Evolutionary conservation across 2,888 invertebrate genomes (phyloP), one percentile per base, ranked within the genome.

Genomic region (Synanthedon tipuliformis): DNA sequence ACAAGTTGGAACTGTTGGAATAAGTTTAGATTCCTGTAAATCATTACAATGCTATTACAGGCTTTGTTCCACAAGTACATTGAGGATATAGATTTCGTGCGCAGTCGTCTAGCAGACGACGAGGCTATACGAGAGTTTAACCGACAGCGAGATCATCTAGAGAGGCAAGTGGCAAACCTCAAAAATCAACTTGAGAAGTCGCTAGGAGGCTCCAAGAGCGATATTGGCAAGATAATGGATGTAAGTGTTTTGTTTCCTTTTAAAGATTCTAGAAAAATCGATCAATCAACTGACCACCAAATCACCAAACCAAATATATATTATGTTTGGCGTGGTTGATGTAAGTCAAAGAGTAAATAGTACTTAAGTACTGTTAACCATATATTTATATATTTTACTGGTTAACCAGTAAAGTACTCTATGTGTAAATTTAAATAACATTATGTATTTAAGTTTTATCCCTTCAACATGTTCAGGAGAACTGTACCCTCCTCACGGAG

Each of bases 61-160:
- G 84, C 89, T 13, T 77, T 93, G 62, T 91, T 92, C 65, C 91
- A 92, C 62, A 92, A 91, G 63, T 94, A 94, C 69, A 91, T 92
- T 53, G 91, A 90, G 52, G 91, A 92, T 60, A 89, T 91, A 51
- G 91, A 92, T 62, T 91, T 94, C 54, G 88, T 90, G 52, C 89
- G 91, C 2, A 90, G 89, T 51, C 91, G 92, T 23, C 84, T 89
- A 8, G 90, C 91, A 4, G 93, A 94, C 57, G 89, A 90, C n/a
- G 92, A 93, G 59, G 92, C 92, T 0, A 91, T 92, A 18, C 89
- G 90, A 18, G 94, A 94, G 75, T 93, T 95, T 66, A 88, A 93
- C 60, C 89, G 95, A 1, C 96, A 97, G 70, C 88, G 95, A 41
- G 93, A 93, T 58, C 94, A 95, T 70, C 88, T 97, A 40, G 96